Evolutionary conservation across 1,140 invertebrate genomes (phyloP).

Genomic region (Ectropis grisescens): DNA sequence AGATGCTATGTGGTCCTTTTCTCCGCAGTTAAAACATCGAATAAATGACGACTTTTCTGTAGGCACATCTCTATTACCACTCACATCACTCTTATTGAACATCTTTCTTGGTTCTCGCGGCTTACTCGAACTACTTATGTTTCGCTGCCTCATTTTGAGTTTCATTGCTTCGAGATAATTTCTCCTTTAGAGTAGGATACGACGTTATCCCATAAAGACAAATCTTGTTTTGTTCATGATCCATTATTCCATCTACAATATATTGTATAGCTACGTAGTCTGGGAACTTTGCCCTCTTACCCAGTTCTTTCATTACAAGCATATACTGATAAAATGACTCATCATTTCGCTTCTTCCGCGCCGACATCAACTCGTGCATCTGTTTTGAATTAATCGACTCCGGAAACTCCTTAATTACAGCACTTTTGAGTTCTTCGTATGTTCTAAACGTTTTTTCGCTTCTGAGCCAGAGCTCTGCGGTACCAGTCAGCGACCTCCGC

Average conservation of each 20-base stretch:
- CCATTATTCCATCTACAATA: conserved; percentile 11
- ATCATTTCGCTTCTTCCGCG: not conserved
- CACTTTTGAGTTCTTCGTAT: conserved; percentile 5
- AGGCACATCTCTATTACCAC: no score
- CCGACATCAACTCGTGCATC: conserved; percentile 8
- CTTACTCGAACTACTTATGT: not conserved
- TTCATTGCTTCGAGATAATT: conserved; percentile 3
- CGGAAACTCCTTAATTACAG: conserved; percentile 9
- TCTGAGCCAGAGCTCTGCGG: conserved; percentile 12
- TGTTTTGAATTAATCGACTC: conserved; percentile 5
- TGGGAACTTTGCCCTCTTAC: not conserved
- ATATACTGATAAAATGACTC: conserved; percentile 8
- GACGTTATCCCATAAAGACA: conserved; percentile 12
- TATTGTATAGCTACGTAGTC: conserved; percentile 12
- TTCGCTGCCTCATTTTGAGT: conserved; percentile 4
- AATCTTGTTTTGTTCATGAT: conserved; percentile 9
- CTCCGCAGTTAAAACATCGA: conserved; percentile 27
- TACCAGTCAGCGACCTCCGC: conserved; percentile 7
- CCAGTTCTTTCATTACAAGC: conserved; percentile 3
- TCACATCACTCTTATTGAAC: not conserved
- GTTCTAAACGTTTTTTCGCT: conserved; percentile 4
- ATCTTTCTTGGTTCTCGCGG: not conserved
- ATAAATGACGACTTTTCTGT: not conserved
- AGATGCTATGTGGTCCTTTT: conserved; percentile 12
- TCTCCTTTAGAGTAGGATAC: conserved; percentile 9